phyloP scores from a whole-genome alignment of 2,797 vertebrate genomes.

The Delichon dasypus region DNA sequence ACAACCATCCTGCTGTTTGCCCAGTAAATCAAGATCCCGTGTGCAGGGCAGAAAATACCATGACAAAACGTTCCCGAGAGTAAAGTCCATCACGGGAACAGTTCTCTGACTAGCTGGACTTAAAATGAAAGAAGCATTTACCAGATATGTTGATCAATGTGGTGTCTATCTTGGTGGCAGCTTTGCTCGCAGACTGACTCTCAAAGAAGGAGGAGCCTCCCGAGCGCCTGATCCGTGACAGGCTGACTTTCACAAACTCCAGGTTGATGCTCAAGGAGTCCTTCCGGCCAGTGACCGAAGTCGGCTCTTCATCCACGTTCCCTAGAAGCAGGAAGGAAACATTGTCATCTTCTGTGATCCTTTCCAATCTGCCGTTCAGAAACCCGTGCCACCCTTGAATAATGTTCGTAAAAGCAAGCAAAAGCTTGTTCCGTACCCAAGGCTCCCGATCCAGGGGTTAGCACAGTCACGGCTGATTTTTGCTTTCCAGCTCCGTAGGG shows the following conservation, averaged over 20 bases:
- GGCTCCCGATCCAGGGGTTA: conserved; percentile 85
- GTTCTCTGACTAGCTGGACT: background rate
- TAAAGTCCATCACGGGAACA: background rate
- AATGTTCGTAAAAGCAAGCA: background rate
- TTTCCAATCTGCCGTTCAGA: background rate
- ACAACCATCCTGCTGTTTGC: background rate
- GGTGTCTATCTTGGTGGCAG: conserved; percentile 92
- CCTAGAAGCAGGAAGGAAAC: conserved; percentile 71
- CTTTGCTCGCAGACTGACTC: conserved; percentile 85
- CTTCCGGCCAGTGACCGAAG: conserved; percentile 95
- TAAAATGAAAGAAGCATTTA: conserved; percentile 58
- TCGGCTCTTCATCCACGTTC: conserved; percentile 91
- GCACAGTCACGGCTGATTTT: conserved; percentile 89
- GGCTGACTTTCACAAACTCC: conserved; percentile 98
- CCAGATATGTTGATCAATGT: conserved; percentile 99
- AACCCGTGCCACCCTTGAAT: background rate
- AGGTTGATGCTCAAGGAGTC: conserved; percentile 98
- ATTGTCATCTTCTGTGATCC: background rate
- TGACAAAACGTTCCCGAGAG: background rate
- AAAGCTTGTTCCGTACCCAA: conserved; percentile 72
- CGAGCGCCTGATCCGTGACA: conserved; percentile 92
- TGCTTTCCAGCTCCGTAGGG: conserved; percentile 98
- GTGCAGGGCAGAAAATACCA: background rate
- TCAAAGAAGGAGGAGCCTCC: conserved; percentile 93
- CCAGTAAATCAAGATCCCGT: background rate